Evolutionary conservation across 2,797 vertebrate genomes (phyloP).

Genomic region (Meda fulgida): DNA sequence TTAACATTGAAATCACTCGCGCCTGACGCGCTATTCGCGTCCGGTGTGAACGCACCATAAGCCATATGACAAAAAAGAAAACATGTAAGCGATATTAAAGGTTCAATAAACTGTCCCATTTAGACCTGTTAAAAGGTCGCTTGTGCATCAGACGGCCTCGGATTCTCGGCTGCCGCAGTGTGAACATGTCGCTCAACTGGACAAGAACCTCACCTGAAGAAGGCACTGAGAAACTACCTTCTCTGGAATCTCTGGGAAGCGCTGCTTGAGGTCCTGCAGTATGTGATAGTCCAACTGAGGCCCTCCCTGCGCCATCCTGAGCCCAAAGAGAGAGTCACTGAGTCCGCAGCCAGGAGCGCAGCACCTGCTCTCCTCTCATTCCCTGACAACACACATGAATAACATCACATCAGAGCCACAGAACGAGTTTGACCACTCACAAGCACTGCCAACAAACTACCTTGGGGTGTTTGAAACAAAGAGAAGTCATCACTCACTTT

Average conservation of each 20-base stretch:
- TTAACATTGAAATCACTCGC: too few relatives aligned
- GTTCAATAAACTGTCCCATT: not conserved
- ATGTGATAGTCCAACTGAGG: slow-evolving; percentile 92
- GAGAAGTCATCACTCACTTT: not conserved
- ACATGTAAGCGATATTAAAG: too few relatives aligned
- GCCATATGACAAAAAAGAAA: too few relatives aligned
- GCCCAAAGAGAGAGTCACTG: slow-evolving; percentile 83
- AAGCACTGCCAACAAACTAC: not conserved
- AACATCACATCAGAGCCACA: slow-evolving; percentile 36
- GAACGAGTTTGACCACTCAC: slow-evolving; percentile 11
- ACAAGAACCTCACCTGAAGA: slow-evolving; percentile 86
- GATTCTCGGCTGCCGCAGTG: slow-evolving; percentile 23
- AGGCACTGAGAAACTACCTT: slow-evolving; percentile 97
- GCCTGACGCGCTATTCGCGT: too few relatives aligned
- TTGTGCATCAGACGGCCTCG: slow-evolving; percentile 11
- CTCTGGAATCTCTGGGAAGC: slow-evolving; percentile 98
- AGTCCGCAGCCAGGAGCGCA: slow-evolving; percentile 84
- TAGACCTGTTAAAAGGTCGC: not conserved
- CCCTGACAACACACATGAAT: slow-evolving; percentile 65
- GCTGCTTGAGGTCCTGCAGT: slow-evolving; percentile 96
- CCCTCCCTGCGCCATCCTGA: slow-evolving; percentile 95
- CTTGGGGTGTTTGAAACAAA: not conserved
- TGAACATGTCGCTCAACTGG: slow-evolving; percentile 39
- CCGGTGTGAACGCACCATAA: too few relatives aligned
- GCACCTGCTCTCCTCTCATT: slow-evolving; percentile 87